phyloP scores from a whole-genome alignment of 2,113 vertebrate species.

The Tyrannus savana region DNA sequence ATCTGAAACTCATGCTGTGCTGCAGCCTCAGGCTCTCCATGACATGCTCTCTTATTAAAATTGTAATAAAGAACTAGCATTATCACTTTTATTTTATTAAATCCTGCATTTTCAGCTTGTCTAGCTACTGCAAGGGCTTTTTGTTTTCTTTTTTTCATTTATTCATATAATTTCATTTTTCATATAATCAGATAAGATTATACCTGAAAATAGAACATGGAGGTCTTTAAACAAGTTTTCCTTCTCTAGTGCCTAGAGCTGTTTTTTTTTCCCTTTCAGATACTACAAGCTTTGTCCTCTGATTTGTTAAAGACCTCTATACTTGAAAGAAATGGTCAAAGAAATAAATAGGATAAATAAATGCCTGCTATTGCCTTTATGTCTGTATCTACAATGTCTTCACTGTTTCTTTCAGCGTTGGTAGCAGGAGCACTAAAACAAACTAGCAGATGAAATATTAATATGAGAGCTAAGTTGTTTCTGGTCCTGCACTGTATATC shows the following conservation, averaged over 20 bases:
- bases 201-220: neutral
- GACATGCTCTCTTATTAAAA: neutral
- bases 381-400: neutral
- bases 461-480: neutral
- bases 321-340: neutral
- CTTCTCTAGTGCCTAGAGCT: neutral
- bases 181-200: neutral
- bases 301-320: neutral
- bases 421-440: neutral
- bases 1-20: neutral
- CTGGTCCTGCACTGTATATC: neutral
- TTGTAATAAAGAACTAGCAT: neutral
- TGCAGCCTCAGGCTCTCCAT: neutral
- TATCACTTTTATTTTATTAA: slow-evolving; percentile 4
- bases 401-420: neutral
- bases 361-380: neutral
- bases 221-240: neutral
- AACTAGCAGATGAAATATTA: neutral
- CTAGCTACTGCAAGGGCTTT: neutral
- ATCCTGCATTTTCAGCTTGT: neutral
- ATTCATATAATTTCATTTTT: too few relatives aligned
- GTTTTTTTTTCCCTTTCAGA: neutral
- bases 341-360: neutral
- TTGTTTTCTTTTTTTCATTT: neutral
- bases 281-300: neutral